Evolutionary conservation across 2,113 vertebrate genomes (phyloP), one percentile per base, ranked within the genome.

Genomic region (Oenanthe melanoleuca): DNA sequence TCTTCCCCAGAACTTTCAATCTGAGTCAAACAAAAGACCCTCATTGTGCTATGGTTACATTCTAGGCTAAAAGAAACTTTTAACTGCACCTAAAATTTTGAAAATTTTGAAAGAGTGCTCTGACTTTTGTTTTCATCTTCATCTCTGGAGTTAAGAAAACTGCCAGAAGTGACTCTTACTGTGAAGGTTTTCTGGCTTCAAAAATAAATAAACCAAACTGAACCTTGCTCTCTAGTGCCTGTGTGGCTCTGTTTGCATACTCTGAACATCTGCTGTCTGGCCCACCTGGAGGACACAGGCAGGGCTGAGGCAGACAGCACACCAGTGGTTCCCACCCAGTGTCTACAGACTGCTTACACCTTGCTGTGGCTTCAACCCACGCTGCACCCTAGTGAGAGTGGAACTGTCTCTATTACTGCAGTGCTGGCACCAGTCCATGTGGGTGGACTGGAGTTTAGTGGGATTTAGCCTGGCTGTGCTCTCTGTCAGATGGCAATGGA

Each of bases 281-380:
- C 57, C 29, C 57, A 63, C 10, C 50, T 33, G 42, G 65, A 63
- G 71, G 49, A 12, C 20, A 57, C 29, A 38, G 79, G 50, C n/a
- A 72, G 66, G 59, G 44, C 31, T 34, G 53, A 37, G 19, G 45
- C 42, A 80, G 1, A 2, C 1, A 9, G 37, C 55, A 61, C 64
- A 74, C 12, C 26, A 34, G 38, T 28, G 44, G 63, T 40, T 56
- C 44, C 38, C 47, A n/a, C 26, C 24, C 28, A 40, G 17, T 12
- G 44, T 38, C 53, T 40, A 12, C 0, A 0, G 9, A 23, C 37
- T 33, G 28, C 45, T 86, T 57, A 45, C 7, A 67, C 23, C 44
- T 67, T 0, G 3, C 16, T 29, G 6, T 17, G 56, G 34, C 49
- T 72, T 49, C 37, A 52, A 8, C n/a, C 38, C 33, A 12, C 0